Percentiles rank a stretch among this genome's conserved stretches.
Evolutionary conservation across 2,888 invertebrate species (phyloP).

Genomic region (Caenorhabditis sp.): DNA sequence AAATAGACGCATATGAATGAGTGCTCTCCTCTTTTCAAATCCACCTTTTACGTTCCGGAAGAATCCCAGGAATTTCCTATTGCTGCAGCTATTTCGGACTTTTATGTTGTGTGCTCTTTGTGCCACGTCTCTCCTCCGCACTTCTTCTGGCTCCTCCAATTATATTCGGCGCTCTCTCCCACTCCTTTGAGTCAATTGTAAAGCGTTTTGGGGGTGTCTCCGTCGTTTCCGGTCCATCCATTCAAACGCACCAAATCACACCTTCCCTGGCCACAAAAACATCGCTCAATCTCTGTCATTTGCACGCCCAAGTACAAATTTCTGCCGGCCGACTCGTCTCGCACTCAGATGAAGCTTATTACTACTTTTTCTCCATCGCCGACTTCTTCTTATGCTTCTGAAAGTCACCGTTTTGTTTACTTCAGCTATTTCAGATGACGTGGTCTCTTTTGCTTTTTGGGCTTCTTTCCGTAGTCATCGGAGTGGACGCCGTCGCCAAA

Average conservation of each 20-base stretch:
- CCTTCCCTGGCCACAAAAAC: slow-evolving; percentile 16
- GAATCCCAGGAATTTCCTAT: not conserved
- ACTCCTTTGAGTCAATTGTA: slow-evolving; percentile 27
- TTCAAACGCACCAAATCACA: slow-evolving; percentile 46
- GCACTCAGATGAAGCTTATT: slow-evolving; percentile 41
- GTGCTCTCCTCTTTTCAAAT: not conserved
- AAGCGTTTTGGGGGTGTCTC: slow-evolving; percentile 20
- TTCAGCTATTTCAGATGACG: slow-evolving; percentile 28
- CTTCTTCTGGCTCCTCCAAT: slow-evolving; percentile 40
- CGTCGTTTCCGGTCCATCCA: slow-evolving; percentile 33
- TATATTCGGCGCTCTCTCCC: slow-evolving; percentile 23
- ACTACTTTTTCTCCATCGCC: slow-evolving; percentile 27
- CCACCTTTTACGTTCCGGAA: too few relatives aligned
- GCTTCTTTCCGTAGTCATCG: slow-evolving; percentile 6
- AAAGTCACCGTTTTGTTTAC: not conserved
- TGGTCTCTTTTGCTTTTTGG: slow-evolving; percentile 12
- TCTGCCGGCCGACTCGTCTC: slow-evolving; percentile 2
- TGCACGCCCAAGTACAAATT: slow-evolving; percentile 46
- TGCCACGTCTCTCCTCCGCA: slow-evolving; percentile 3
- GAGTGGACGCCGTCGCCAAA: slow-evolving; percentile 52
- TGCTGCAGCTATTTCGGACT: not conserved
- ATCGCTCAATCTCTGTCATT: slow-evolving; percentile 35
- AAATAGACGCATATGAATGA: slow-evolving; percentile 1
- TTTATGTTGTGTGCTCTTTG: slow-evolving; percentile 22
- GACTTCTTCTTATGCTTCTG: not conserved